phyloP scores from a whole-genome alignment of 2,113 vertebrate genomes.

The Otus sunia region DNA sequence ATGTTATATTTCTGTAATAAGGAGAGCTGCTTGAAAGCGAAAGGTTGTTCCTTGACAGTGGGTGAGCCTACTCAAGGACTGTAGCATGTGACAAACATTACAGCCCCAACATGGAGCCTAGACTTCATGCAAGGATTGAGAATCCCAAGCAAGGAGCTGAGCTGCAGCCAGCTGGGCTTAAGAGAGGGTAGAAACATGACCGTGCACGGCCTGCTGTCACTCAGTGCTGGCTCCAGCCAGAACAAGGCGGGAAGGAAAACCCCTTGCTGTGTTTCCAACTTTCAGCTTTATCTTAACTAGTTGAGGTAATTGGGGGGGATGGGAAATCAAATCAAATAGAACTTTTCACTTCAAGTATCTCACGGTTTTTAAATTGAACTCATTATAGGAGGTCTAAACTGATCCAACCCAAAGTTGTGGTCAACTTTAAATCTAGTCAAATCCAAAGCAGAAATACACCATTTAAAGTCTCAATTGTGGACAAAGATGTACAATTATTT shows the following conservation, averaged over 20 bases:
- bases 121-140: not conserved
- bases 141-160: not conserved
- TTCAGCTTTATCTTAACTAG: not conserved
- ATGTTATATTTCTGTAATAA: not conserved
- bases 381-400: not conserved
- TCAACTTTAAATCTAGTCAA: not conserved
- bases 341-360: not conserved
- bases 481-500: not conserved
- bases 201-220: not conserved
- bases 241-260: not conserved
- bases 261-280: not conserved
- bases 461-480: not conserved
- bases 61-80: not conserved
- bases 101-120: not conserved
- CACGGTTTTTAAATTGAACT: not conserved
- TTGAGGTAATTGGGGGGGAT: not conserved
- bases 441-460: not conserved
- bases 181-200: not conserved
- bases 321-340: not conserved
- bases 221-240: not conserved
- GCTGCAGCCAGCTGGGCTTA: not conserved
- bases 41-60: not conserved
- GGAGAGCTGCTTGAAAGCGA: not conserved
- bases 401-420: not conserved
- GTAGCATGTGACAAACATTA: not conserved